Conservation (phyloP, 2,888 invertebrate genomes). For the Minunthozetes semirufus region DNA sequence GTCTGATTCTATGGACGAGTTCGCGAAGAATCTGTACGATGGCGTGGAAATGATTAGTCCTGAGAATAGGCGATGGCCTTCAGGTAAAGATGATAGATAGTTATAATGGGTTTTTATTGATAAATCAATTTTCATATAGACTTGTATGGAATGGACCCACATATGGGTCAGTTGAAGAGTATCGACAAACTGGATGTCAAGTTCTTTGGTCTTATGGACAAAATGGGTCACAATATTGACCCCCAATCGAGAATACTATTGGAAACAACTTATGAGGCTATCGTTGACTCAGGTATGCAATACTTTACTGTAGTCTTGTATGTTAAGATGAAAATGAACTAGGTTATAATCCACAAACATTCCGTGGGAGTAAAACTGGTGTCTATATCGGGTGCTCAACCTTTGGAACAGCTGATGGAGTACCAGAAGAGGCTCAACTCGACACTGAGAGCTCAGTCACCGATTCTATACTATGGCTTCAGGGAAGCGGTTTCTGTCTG, state of each 20-base stretch:
- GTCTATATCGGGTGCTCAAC: conserved; percentile 90
- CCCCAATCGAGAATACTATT: conserved; percentile 81
- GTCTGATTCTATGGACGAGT: neutral
- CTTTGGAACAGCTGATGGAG: conserved; percentile 82
- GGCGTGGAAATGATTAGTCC: neutral
- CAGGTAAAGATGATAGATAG: neutral
- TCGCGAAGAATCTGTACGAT: neutral
- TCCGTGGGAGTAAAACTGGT: conserved; percentile 82
- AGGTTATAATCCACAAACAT: conserved; percentile 67
- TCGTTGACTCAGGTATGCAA: neutral
- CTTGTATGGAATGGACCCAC: conserved; percentile 67
- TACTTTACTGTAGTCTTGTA: neutral
- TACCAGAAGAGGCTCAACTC: conserved; percentile 66
- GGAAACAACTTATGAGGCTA: conserved; percentile 51
- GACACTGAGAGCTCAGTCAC: conserved; percentile 81
- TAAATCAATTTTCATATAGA: conserved; percentile 49
- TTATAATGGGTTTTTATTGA: no score
- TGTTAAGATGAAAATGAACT: conserved; percentile 36
- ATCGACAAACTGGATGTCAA: conserved; percentile 73
- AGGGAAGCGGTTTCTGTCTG: conserved; percentile 88
- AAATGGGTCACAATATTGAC: conserved; percentile 86
- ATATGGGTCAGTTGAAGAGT: conserved; percentile 64
- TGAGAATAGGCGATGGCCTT: neutral
- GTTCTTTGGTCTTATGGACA: conserved; percentile 83
- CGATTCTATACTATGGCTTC: conserved; percentile 84